Base-by-base conservation (phyloP, 2,888 invertebrate genomes). In the Drosophila seclusa region DNA sequence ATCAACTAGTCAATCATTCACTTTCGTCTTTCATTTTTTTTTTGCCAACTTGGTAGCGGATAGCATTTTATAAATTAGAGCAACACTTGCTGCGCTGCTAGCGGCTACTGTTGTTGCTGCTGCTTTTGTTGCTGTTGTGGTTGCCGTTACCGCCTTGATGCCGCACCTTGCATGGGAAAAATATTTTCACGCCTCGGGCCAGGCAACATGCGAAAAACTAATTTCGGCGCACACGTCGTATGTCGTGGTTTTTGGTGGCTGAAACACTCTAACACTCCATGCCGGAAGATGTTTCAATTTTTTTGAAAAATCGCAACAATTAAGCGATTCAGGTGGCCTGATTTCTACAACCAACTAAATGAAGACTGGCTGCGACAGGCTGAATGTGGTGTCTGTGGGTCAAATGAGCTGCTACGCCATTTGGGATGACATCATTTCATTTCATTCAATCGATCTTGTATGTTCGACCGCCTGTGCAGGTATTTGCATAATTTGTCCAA, bases 61-160 rank as follows among this genome's bases (percentile, higher is more conserved):
- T 87, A 89, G 80, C 80, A 70, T 87, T 85, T 85, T 90, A 87
- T 90, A 88, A 87, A 87, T 87, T 86, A 80, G 90, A 87, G 87
- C 90, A 87, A 83, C 89, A 87, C 90, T 86, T 86, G 86, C 77
- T 78, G 73, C 61, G 76, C 74, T 84, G 75, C 79, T 74, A 50
- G 52, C 68, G 70, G 68, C 66, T 18, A 45, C 52, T 54, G 48
- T 24, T 62, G 42, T 4, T 67, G 52, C 7, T 50, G 66, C 13
- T 42, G 49, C 32, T 70, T 66, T 24, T 73, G 53, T 11, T 64
- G 61, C 8, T 68, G 63, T 29, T 72, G 75, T 52, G 40, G 70
- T 18, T 72, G 50, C 38, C 31, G 64, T 61, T 61, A 50, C 57
- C 50, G 64, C 67, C 65, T 62, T 58, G 76, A 38, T 68, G 90